Evolutionary conservation across 1,140 invertebrate genomes (phyloP), one percentile per base, ranked within the genome.

Genomic region (Bombus polaris): DNA sequence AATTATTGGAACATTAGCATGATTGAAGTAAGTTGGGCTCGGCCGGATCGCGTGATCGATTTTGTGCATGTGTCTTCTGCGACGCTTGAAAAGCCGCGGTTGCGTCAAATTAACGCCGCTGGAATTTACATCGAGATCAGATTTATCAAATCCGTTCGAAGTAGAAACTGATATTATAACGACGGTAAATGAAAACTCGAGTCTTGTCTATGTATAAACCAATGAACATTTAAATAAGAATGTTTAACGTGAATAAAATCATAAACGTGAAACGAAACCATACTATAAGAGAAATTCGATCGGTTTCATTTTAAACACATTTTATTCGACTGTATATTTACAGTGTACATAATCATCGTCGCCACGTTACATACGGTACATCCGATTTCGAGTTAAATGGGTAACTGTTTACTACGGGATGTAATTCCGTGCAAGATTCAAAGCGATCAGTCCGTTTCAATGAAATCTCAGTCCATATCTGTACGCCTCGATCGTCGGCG

Each of bases 1-100:
- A 94, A 95, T 95, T 94, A 94, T 94, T 92, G 89, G 92, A 94
- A 94, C 94, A 95, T 95, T 94, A 94, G 93, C 92, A 93, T 95
- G 94, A 95, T 95, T 95, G 93, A 91, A 94, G 88, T 83, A 88
- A 92, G 91, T 81, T 94, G 94, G 94, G 93, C 91, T 90, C 87
- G 94, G 94, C 93, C 79, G 81, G 86, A 91, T 91, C 84, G 85
- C 62, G 13, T 18, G 75, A 86, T 86, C 83, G 59, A 25, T 75
- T 62, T 81, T 28, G 65, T 70, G 70, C 66, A 81, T 79, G 85
- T 74, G 68, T 81, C 28, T 39, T 59, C 71, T 9, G 42, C 71
- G 71, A 32, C 25, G 47, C 2, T 37, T 28, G 32, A 39, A 62
- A 79, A 62, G 35, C 39, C 28, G 74, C 68, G 47, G 62, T 1